Evolutionary conservation across 2,888 invertebrate species (phyloP).

Genomic region (Pyralis farinalis): DNA sequence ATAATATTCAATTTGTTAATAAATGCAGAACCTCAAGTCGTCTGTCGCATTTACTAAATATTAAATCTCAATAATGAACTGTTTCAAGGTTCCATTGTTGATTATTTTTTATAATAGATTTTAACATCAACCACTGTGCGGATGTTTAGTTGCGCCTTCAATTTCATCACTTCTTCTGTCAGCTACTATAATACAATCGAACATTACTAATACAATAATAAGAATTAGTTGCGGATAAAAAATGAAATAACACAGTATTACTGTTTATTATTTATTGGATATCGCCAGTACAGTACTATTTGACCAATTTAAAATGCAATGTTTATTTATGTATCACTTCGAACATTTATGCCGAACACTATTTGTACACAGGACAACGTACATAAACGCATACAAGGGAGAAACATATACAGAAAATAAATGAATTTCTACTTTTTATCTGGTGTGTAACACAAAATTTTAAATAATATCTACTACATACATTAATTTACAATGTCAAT

Average conservation of each 20-base stretch:
- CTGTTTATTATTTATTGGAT: constrained; percentile 68
- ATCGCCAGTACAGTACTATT: constrained; percentile 66
- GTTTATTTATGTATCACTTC: constrained; percentile 62
- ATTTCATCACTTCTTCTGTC: too few relatives aligned
- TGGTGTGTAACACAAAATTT: constrained; percentile 37
- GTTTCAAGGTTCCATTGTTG: too few relatives aligned
- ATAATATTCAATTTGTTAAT: too few relatives aligned
- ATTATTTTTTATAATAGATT: too few relatives aligned
- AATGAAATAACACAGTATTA: constrained; percentile 33
- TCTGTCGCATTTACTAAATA: too few relatives aligned
- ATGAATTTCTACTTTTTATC: constrained; percentile 51
- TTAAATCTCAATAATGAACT: too few relatives aligned
- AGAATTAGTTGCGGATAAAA: constrained; percentile 20
- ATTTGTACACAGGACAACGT: constrained; percentile 69
- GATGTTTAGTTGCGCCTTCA: too few relatives aligned
- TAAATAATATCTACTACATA: neutral
- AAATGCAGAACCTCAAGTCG: too few relatives aligned
- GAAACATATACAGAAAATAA: constrained; percentile 27
- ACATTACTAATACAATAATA: too few relatives aligned
- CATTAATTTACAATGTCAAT: neutral
- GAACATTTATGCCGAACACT: constrained; percentile 50
- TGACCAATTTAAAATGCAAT: constrained; percentile 72
- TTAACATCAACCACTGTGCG: too few relatives aligned
- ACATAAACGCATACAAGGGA: constrained; percentile 35
- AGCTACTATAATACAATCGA: too few relatives aligned